A percentile compares a stretch with the other conserved stretches of the same genome.
These are phyloP conservation scores for Drosophila miranda DNA, from an alignment of 1,140 invertebrate species.

Conservation along the genomic window DNA sequence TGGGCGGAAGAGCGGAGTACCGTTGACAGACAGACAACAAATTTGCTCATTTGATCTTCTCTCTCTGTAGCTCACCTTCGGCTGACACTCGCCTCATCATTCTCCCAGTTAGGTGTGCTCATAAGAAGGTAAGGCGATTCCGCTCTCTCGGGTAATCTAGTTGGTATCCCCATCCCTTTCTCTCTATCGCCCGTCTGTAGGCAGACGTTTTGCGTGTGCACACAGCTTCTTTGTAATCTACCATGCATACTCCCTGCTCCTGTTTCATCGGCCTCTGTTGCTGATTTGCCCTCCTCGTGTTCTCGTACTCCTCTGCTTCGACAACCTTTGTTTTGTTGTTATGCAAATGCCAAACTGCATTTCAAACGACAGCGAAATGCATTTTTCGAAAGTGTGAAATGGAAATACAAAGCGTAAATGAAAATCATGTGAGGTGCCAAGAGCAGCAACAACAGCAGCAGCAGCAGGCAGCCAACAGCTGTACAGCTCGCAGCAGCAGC, in stretches of 20 bases:
- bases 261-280: constrained; percentile 1
- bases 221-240: background rate
- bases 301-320: background rate
- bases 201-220: no score
- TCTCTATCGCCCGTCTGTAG: no score
- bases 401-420: constrained; percentile 51
- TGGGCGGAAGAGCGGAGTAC: constrained; percentile 4
- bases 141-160: no score
- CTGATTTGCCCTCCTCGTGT: constrained; percentile 4
- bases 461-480: constrained; percentile 34
- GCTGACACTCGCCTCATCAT: no score
- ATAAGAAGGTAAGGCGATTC: no score
- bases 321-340: constrained; percentile 33
- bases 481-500: no score
- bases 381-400: constrained; percentile 58
- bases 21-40: background rate
- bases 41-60: background rate
- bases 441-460: constrained; percentile 21
- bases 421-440: constrained; percentile 65
- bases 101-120: no score
- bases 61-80: background rate
- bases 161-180: no score
- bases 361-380: constrained; percentile 38
- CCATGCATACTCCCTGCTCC: background rate
- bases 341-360: constrained; percentile 53